These are phyloP conservation scores for Melieria picta DNA, from an alignment of 2,888 invertebrate genomes.

Conservation along the genomic window DNA sequence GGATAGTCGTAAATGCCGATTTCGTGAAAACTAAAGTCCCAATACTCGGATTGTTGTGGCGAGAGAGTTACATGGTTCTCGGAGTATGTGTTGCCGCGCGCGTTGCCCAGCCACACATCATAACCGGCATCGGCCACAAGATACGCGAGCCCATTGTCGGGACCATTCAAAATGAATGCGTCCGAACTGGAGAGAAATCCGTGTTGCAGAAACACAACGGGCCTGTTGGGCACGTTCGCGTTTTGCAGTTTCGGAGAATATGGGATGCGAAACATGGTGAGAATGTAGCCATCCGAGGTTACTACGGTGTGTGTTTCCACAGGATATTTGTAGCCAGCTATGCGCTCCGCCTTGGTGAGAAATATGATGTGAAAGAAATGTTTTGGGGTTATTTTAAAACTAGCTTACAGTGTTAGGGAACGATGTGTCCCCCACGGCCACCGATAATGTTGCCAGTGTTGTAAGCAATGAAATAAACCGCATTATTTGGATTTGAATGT, in stretches of 20 bases:
- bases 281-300: slow-evolving; percentile 45
- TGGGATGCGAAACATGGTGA: slow-evolving; percentile 48
- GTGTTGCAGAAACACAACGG: slow-evolving; percentile 67
- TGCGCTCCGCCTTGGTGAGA: slow-evolving; percentile 20
- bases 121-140: slow-evolving; percentile 50
- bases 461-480: too few relatives aligned
- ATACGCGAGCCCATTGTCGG: slow-evolving; percentile 44
- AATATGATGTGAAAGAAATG: too few relatives aligned
- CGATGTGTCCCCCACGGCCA: too few relatives aligned
- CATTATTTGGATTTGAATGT: too few relatives aligned
- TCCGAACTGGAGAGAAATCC: slow-evolving; percentile 48
- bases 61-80: slow-evolving; percentile 43
- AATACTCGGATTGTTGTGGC: slow-evolving; percentile 37
- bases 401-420: too few relatives aligned
- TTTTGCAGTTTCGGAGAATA: slow-evolving; percentile 35
- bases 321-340: slow-evolving; percentile 25
- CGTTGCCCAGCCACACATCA: slow-evolving; percentile 54
- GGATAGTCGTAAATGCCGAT: slow-evolving; percentile 73
- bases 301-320: slow-evolving; percentile 40
- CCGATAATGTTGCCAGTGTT: too few relatives aligned
- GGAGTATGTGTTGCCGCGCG: slow-evolving; percentile 49
- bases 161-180: slow-evolving; percentile 47
- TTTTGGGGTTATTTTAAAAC: too few relatives aligned
- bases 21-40: slow-evolving; percentile 80
- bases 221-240: slow-evolving; percentile 46